These are phyloP conservation scores for Eubasilissa splendida DNA, from an alignment of 2,888 invertebrate genomes.

Conservation along the genomic window DNA sequence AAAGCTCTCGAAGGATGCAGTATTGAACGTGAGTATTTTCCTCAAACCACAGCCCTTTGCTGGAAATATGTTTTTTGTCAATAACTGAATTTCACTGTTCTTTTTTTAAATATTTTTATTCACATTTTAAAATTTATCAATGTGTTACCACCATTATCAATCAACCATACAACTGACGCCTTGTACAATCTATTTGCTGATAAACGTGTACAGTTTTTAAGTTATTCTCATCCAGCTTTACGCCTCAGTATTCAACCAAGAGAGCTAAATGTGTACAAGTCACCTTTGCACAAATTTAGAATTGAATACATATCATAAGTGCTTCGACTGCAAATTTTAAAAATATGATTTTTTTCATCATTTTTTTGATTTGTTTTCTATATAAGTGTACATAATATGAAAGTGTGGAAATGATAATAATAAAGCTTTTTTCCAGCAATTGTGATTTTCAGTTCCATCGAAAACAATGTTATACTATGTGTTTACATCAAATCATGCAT, in stretches of 20 bases:
- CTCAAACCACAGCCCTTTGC: conserved; percentile 25
- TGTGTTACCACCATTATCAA: conserved; percentile 10
- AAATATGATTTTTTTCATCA: no score
- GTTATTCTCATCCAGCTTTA: conserved; percentile 1
- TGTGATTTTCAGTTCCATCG: neutral
- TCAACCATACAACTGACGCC: neutral
- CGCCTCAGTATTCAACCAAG: neutral
- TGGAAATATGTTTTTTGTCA: conserved; percentile 14
- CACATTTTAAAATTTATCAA: conserved; percentile 3
- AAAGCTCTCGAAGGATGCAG: conserved; percentile 84
- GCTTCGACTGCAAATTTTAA: no score
- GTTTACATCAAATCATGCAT: no score
- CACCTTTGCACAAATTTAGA: no score
- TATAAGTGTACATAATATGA: no score
- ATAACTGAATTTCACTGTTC: neutral
- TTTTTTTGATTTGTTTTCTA: no score
- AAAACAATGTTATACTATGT: no score
- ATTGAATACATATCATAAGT: no score
- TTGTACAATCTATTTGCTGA: neutral
- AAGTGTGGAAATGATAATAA: no score
- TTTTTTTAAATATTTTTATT: conserved; percentile 4
- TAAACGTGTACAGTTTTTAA: neutral
- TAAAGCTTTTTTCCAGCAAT: no score
- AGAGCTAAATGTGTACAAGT: no score
- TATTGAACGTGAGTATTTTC: conserved; percentile 83